These are phyloP conservation scores for Eurytoma adleriae DNA, from an alignment of 2,888 invertebrate species.

Conservation along the genomic window DNA sequence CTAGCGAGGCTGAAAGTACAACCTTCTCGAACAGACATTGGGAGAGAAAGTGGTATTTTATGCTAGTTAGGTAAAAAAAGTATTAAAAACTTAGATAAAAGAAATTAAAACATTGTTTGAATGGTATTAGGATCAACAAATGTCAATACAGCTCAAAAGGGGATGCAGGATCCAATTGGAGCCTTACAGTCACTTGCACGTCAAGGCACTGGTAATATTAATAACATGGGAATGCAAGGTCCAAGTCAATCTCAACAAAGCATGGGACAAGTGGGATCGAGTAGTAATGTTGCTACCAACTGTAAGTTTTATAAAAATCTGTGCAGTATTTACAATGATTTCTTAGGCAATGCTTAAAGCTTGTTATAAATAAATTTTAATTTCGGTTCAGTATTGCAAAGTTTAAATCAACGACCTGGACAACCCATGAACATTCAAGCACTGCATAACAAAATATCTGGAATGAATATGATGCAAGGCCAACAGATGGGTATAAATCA, in stretches of 20 bases:
- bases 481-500: conserved; percentile 74
- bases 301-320: conserved; percentile 61
- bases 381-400: conserved; percentile 81
- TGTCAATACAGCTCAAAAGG: conserved; percentile 77
- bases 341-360: too few relatives aligned
- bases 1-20: too few relatives aligned
- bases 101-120: conserved; percentile 69
- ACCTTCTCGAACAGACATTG: too few relatives aligned
- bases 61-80: background rate
- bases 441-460: conserved; percentile 79
- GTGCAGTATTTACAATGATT: background rate
- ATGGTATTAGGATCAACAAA: conserved; percentile 71
- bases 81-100: too few relatives aligned
- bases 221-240: conserved; percentile 79
- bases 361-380: conserved; percentile 3
- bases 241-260: conserved; percentile 79
- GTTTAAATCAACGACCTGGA: conserved; percentile 83
- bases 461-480: conserved; percentile 74
- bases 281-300: conserved; percentile 72
- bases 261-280: conserved; percentile 79
- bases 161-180: conserved; percentile 91
- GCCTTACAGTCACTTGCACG: conserved; percentile 91
- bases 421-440: conserved; percentile 78
- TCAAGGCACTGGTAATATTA: conserved; percentile 81
- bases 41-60: background rate